phyloP scores from a whole-genome alignment of 2,888 invertebrate species.

The Mimas tiliae region DNA sequence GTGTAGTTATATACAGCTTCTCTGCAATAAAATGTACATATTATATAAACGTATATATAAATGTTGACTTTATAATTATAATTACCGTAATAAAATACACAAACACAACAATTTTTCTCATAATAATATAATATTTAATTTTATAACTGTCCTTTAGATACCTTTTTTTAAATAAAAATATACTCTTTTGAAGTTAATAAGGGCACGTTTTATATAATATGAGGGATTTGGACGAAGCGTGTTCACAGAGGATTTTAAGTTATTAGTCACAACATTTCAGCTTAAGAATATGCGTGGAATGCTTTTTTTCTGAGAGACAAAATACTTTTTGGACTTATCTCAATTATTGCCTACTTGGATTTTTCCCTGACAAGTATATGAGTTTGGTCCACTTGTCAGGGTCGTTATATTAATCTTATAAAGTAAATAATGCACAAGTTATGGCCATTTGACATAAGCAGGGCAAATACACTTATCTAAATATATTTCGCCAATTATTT shows the following conservation, averaged over 20 bases:
- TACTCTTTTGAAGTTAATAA: not conserved
- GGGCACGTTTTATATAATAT: not conserved
- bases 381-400: not conserved
- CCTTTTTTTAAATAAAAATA: not conserved
- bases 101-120: not conserved
- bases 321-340: slow-evolving; percentile 24
- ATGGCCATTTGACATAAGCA: no score
- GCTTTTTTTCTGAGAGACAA: slow-evolving; percentile 8
- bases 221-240: not conserved
- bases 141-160: not conserved
- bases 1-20: no score
- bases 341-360: slow-evolving; percentile 27
- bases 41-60: no score
- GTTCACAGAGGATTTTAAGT: not conserved
- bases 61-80: no score
- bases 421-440: not conserved
- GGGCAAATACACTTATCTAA: no score
- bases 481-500: no score
- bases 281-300: slow-evolving; percentile 14
- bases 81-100: not conserved
- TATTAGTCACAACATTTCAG: slow-evolving; percentile 18
- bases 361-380: slow-evolving; percentile 1
- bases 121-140: not conserved
- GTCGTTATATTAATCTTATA: not conserved
- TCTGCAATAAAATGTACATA: no score